A percentile compares a stretch with the other conserved stretches of the same genome.
Conservation (phyloP, 2,888 invertebrate species). For the Sipunculus nudus region DNA sequence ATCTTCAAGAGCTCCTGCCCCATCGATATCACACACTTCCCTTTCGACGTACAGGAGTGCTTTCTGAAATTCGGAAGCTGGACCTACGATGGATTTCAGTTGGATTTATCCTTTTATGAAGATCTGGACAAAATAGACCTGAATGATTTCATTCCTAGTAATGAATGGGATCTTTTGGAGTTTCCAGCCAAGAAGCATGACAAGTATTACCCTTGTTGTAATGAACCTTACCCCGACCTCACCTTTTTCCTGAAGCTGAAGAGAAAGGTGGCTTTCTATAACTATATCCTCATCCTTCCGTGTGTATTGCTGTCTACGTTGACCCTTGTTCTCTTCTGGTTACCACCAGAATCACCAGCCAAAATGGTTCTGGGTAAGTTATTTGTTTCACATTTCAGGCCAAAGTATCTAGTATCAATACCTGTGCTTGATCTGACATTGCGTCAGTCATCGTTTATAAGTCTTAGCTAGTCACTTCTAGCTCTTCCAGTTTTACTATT, state of each 20-base stretch:
- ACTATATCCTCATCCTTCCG: constrained; percentile 66
- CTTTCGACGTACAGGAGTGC: constrained; percentile 65
- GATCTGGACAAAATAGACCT: constrained; percentile 29
- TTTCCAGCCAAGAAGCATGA: constrained; percentile 53
- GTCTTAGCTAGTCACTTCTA: too few species aligned
- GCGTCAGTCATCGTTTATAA: too few species aligned
- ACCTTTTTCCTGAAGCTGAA: constrained; percentile 57
- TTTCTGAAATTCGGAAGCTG: constrained; percentile 65
- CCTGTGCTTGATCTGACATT: too few species aligned
- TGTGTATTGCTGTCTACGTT: constrained; percentile 66
- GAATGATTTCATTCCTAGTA: constrained; percentile 61
- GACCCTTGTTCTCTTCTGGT: constrained; percentile 67
- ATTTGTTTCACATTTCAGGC: too few species aligned
- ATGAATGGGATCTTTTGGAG: constrained; percentile 63
- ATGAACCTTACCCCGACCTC: constrained; percentile 60
- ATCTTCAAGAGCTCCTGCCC: constrained; percentile 64
- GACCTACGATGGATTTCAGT: constrained; percentile 60
- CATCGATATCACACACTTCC: constrained; percentile 64
- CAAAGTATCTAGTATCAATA: too few species aligned
- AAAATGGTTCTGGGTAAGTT: constrained; percentile 65
- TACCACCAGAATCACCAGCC: constrained; percentile 67
- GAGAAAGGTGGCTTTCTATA: constrained; percentile 54
- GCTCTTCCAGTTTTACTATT: too few species aligned
- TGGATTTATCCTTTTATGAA: constrained; percentile 49
- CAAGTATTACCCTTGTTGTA: constrained; percentile 58